A percentile compares a stretch with the other conserved stretches of the same genome.
These are phyloP conservation scores for Centropus unirufus DNA, from an alignment of 2,113 vertebrate species.

Conservation along the genomic window DNA sequence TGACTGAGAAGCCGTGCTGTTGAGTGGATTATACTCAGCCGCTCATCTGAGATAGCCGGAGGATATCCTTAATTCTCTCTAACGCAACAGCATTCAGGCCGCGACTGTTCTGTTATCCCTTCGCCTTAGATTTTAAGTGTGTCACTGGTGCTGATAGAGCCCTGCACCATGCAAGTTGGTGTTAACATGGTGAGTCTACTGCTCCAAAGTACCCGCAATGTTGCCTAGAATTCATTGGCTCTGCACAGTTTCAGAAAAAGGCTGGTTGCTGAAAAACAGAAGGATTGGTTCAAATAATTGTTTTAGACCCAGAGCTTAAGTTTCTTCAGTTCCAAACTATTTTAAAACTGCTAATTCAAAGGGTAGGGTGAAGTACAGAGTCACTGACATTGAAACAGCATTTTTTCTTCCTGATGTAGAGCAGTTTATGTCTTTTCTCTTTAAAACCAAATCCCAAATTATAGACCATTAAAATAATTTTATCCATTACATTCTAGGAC, in stretches of 20 bases:
- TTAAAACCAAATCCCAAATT: slow-evolving; percentile 11
- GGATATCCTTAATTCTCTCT: neutral
- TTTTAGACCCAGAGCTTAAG: neutral
- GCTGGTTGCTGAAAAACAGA: neutral
- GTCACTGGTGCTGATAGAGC: neutral
- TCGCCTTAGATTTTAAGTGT: neutral
- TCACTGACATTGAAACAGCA: neutral
- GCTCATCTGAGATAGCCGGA: slow-evolving; percentile 29
- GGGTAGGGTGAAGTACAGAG: neutral
- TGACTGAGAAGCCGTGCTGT: neutral
- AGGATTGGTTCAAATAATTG: neutral
- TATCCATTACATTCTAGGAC: slow-evolving; percentile 12
- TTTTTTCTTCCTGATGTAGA: neutral
- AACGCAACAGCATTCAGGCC: neutral
- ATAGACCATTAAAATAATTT: slow-evolving; percentile 10
- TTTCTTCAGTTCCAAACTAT: neutral
- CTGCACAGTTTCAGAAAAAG: neutral
- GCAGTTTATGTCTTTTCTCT: slow-evolving; percentile 5
- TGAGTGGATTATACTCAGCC: neutral
- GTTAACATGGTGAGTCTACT: neutral
- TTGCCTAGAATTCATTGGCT: neutral
- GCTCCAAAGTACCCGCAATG: neutral
- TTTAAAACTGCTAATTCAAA: neutral
- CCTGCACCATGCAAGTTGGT: fast-evolving
- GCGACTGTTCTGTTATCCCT: neutral